Base-by-base conservation (phyloP, 2,113 vertebrate genomes). In the Catagonus wagneri region DNA sequence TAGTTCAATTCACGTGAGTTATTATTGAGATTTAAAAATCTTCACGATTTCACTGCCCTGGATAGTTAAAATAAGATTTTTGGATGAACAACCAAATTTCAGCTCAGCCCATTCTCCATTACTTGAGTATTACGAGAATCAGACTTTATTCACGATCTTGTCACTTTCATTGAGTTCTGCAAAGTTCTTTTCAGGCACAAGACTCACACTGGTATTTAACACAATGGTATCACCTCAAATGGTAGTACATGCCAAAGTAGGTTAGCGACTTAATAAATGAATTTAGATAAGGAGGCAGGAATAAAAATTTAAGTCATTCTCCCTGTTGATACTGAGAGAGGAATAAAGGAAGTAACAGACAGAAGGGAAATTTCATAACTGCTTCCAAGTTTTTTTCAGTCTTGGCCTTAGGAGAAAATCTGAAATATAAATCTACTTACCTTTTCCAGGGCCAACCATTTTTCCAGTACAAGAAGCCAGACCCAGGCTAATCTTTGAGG, bases 391-490 rank as follows among this genome's bases (percentile, higher is more conserved):
- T 95, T 52, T 96, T 93, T 50, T 97, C 32, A 84, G 44, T 76
- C 5, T 32, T 63, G 4, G 75, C 16, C 32, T 94, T 27, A 68
- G 60, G 39, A 39, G 29, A 91, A 96, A 81, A 90, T 87, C 2
- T 94, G 76, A 83, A 80, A 94, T 72, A 34, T 78, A 93, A 96
- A 74, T 3, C 94, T 95, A 71, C 90, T 95, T 98, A 99, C 99
- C 99, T 99, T 98, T 93, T 98, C 98, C 56, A 98, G 98, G 56
- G 98, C 80, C 81, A 98, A 98, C 99, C 99, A 99, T 96, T 98
- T 99, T 96, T 99, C 98, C 96, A 99, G 97, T 68, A 99, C 98
- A 96, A 99, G 99, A 96, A 99, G 98, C 99, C 99, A 99, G 92
- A 99, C 97, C 99, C 99, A 99, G 8, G 99, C 99, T 95, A 99